Base-by-base conservation (phyloP, 1,140 invertebrate genomes). In the Kradibia gibbosae region DNA sequence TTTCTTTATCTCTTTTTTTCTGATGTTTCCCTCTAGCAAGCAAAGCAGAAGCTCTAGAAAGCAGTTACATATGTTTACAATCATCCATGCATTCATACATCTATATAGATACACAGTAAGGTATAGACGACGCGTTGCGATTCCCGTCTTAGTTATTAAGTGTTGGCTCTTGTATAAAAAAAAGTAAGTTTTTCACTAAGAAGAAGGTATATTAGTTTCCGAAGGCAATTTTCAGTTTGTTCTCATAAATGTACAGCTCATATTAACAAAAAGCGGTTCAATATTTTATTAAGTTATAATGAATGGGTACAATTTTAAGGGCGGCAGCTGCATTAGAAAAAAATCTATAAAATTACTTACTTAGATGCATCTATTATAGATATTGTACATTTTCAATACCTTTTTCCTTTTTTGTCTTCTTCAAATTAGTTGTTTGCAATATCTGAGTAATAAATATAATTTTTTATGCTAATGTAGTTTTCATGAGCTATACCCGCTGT, bases 81-180 rank as follows among this genome's bases (percentile, higher is more conserved):
- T 25, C 28, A 62, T 34, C 28, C 28, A 15, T 22, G 28, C 50
- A 57, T 28, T 8, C 36, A 39, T 10, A n/a, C 13, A 4, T 17
- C 60, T 10, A 17, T 17, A 13, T 11, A 31, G 25, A 57, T 57
- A 25, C 17, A 28, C 55, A 65, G 62, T 20, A 36, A n/a, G 62
- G n/a, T 17, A 7, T 34, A n/a, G 15, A 10, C 28, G 28, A 62
- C n/a, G n/a, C 25, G 39, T 55, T n/a, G 55, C 67, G 20, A 39
- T 7, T 77, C 75, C 55, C 75, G 28, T 78, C 70, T 55, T 31
- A 55, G 80, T 84, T 84, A 85, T 85, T 83, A 83, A 85, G 83
- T 85, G 75, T 82, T 65, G 79, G 80, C 80, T 80, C 76, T 79
- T 42, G 28, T 8, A 76, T 48, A 76, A 48, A 71, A 65, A 76